Evolutionary conservation across 2,888 invertebrate genomes (phyloP).

Genomic region (Frankliniella intonsa): DNA sequence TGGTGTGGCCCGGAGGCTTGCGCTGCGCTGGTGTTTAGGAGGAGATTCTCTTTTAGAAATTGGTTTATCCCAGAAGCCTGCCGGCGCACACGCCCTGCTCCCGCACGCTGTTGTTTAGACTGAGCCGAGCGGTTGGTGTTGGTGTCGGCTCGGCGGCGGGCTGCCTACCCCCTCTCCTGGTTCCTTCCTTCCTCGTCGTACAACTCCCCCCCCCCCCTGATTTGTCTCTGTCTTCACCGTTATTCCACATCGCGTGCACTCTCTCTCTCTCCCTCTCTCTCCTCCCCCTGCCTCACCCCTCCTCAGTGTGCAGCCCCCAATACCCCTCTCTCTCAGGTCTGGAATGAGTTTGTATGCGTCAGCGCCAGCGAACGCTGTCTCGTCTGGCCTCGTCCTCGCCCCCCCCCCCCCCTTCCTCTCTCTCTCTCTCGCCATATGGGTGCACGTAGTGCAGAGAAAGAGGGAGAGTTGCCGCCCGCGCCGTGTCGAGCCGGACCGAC

Average conservation of each 20-base stretch:
- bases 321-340: background rate
- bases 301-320: background rate
- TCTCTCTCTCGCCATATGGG: background rate
- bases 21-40: no score
- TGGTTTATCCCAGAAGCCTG: background rate
- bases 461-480: background rate
- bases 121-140: background rate
- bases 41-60: background rate
- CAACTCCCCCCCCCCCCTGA: background rate
- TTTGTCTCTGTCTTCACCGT: background rate
- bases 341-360: conserved; percentile 26
- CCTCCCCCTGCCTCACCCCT: background rate
- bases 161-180: background rate
- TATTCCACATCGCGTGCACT: background rate
- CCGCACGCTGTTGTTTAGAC: background rate
- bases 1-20: no score
- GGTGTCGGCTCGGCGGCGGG: background rate
- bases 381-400: background rate
- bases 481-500: no score
- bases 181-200: background rate
- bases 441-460: background rate
- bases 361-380: background rate
- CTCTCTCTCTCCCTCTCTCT: background rate
- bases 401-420: background rate
- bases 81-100: background rate